These are phyloP conservation scores for Agrotis segetum DNA, from an alignment of 2,888 invertebrate genomes.

Conservation along the genomic window DNA sequence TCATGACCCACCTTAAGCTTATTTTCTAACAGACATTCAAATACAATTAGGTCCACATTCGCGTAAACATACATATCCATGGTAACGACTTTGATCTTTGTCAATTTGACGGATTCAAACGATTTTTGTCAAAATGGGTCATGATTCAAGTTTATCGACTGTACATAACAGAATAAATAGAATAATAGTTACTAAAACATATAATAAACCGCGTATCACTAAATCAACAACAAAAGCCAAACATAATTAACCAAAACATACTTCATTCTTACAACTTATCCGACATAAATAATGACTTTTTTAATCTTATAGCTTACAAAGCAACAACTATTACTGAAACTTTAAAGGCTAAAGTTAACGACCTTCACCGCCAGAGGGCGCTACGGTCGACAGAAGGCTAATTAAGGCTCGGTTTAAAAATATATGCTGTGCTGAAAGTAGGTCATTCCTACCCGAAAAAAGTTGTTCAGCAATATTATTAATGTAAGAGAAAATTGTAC, in stretches of 20 bases:
- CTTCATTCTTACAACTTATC: conserved; percentile 11
- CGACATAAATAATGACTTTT: conserved; percentile 39
- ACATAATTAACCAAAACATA: conserved; percentile 18
- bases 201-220: neutral
- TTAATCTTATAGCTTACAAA: conserved; percentile 43
- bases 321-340: conserved; percentile 46
- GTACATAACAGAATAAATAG: no score
- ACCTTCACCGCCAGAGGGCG: conserved; percentile 54
- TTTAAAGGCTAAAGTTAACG: conserved; percentile 52
- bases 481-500: conserved; percentile 21
- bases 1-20: no score
- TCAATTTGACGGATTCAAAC: no score
- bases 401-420: conserved; percentile 67
- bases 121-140: no score
- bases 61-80: no score
- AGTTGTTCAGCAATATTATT: conserved; percentile 45
- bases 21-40: no score
- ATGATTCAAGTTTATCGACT: no score
- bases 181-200: neutral
- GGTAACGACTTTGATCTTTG: no score
- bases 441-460: conserved; percentile 56
- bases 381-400: conserved; percentile 62
- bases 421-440: conserved; percentile 60
- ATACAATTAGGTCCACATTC: no score
- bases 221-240: conserved; percentile 4